These are phyloP conservation scores for Aleiodes alternator DNA, from an alignment of 2,888 invertebrate species.

Conservation along the genomic window DNA sequence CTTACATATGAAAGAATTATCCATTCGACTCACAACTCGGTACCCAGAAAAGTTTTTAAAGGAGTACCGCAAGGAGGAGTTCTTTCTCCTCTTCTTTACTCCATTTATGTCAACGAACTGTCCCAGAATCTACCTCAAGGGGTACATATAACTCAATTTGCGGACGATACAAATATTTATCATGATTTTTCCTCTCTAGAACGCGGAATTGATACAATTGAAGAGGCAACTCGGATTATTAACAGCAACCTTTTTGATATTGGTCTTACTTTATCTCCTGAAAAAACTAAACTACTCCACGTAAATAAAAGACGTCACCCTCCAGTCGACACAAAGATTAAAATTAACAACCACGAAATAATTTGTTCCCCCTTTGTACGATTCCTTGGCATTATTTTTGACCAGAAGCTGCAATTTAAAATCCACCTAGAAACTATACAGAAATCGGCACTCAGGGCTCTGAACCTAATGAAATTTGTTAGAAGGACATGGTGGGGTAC, in stretches of 20 bases:
- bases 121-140: background rate
- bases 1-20: background rate
- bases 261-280: background rate
- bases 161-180: background rate
- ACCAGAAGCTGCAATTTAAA: constrained; percentile 6
- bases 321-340: background rate
- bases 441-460: background rate
- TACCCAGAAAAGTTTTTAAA: background rate
- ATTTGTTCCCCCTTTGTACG: background rate
- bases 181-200: background rate
- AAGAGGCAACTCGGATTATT: background rate
- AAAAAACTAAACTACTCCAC: constrained; percentile 1
- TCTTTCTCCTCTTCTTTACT: background rate
- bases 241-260: background rate
- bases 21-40: background rate
- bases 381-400: constrained; percentile 13
- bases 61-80: background rate
- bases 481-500: constrained; percentile 1
- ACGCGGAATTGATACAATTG: background rate
- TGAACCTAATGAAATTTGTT: background rate
- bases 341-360: background rate
- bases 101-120: background rate
- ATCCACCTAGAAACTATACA: background rate
- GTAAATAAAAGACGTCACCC: background rate
- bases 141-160: background rate